These are phyloP conservation scores for Brachyhypopomus gauderio DNA, from an alignment of 2,113 vertebrate species.

Conservation along the genomic window DNA sequence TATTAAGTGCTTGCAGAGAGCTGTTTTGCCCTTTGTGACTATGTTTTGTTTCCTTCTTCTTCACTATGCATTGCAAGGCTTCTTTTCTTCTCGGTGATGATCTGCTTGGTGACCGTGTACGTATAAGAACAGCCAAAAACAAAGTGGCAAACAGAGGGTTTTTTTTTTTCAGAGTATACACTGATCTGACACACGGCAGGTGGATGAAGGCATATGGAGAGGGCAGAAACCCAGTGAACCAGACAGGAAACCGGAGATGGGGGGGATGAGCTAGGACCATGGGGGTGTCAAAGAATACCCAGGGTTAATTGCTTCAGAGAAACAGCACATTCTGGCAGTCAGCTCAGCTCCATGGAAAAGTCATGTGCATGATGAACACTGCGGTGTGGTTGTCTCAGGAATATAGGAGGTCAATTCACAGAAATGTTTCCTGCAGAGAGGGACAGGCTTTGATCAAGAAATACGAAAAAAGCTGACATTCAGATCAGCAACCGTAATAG, in stretches of 20 bases:
- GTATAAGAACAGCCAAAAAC: background rate
- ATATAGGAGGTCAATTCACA: constrained; percentile 6
- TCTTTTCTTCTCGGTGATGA: constrained; percentile 14
- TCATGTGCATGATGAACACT: background rate
- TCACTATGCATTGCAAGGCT: background rate
- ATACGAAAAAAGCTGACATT: background rate
- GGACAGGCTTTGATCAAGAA: constrained; percentile 22
- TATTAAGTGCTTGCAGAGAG: too few relatives aligned
- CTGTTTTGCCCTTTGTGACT: background rate
- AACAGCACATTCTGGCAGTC: constrained; percentile 4
- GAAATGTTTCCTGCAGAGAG: background rate
- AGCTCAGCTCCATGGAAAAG: constrained; percentile 10
- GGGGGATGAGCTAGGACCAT: background rate
- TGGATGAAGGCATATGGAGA: constrained; percentile 3
- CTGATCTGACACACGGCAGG: constrained; percentile 15
- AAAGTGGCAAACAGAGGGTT: background rate
- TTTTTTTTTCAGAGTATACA: background rate
- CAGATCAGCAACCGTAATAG: background rate
- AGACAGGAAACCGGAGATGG: background rate
- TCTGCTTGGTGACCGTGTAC: constrained; percentile 1
- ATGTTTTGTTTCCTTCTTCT: constrained; percentile 1
- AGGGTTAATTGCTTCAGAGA: constrained; percentile 4
- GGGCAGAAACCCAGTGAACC: constrained; percentile 20
- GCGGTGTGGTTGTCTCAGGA: background rate
- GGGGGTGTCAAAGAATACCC: constrained; percentile 19